Evolutionary conservation across 2,797 vertebrate species (phyloP).

Genomic region (Dermochelys coriacea): DNA sequence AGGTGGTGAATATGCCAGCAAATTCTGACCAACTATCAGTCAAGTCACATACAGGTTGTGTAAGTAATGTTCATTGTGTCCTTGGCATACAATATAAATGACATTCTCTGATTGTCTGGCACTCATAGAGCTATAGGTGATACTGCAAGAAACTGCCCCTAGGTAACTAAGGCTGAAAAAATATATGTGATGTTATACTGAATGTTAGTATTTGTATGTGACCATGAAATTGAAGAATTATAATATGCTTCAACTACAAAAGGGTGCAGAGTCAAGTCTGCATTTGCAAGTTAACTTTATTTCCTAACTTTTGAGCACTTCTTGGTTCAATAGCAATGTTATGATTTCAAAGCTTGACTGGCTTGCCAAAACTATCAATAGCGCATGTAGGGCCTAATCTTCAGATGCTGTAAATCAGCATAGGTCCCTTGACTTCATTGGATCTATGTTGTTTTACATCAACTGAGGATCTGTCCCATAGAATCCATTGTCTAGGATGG

Average conservation of each 20-base stretch:
- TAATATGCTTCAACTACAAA: too few species aligned
- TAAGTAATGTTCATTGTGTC: not conserved
- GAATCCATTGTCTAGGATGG: not conserved
- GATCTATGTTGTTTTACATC: too few species aligned
- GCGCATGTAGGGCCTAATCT: not conserved
- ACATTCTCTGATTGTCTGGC: not conserved
- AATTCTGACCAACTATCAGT: not conserved
- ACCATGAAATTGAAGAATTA: too few species aligned
- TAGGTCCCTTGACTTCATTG: too few species aligned
- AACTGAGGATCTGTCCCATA: not conserved
- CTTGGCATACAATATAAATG: not conserved
- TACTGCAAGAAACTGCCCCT: not conserved
- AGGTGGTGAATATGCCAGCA: not conserved
- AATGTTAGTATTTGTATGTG: too few species aligned
- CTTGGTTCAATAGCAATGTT: not conserved
- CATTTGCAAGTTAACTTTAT: too few species aligned
- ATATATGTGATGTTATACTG: too few species aligned
- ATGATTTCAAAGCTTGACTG: not conserved
- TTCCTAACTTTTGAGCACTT: too few species aligned
- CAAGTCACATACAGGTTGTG: not conserved
- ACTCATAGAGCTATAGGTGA: not conserved
- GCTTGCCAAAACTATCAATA: not conserved
- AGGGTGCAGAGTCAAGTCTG: too few species aligned
- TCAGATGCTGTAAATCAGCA: not conserved
- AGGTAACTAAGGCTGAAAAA: not conserved